phyloP scores from a whole-genome alignment of 2,888 invertebrate species.

The Cetonia aurata region DNA sequence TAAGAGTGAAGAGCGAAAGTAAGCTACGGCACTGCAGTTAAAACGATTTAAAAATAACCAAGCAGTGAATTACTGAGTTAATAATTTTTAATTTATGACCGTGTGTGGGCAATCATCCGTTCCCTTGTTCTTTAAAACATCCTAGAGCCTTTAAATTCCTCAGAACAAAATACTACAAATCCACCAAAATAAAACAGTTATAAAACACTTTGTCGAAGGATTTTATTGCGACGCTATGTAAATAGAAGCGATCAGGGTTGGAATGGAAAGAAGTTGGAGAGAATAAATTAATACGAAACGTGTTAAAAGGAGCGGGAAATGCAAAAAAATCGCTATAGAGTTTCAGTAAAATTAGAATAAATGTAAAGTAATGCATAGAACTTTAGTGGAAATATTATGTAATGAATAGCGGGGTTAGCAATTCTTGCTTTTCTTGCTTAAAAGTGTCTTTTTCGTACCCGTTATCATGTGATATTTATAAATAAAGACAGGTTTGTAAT shows the following conservation, averaged over 20 bases:
- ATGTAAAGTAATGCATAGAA: no score
- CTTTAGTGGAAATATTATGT: no score
- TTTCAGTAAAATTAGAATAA: no score
- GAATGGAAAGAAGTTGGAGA: not conserved
- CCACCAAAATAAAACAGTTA: conserved; percentile 42
- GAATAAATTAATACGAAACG: no score
- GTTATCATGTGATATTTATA: no score
- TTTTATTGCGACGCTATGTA: conserved; percentile 39
- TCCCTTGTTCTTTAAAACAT: conserved; percentile 7
- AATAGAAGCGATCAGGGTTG: conserved; percentile 34
- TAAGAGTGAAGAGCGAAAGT: no score
- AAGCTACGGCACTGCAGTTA: conserved; percentile 1
- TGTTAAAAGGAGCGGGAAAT: no score
- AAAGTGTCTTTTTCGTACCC: no score
- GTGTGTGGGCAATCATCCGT: conserved; percentile 34
- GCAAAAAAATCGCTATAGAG: no score
- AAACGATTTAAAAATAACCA: conserved; percentile 12
- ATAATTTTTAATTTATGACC: conserved; percentile 37
- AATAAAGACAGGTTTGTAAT: no score
- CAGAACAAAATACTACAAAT: conserved; percentile 44
- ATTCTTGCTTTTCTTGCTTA: no score
- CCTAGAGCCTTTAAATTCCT: conserved; percentile 19
- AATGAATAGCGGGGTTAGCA: no score
- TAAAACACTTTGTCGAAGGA: conserved; percentile 43
- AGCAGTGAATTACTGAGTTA: conserved; percentile 28